Percentiles rank a stretch among this genome's conserved stretches.
These are phyloP conservation scores for Hermodice carunculata DNA, from an alignment of 2,888 invertebrate genomes.

Conservation along the genomic window DNA sequence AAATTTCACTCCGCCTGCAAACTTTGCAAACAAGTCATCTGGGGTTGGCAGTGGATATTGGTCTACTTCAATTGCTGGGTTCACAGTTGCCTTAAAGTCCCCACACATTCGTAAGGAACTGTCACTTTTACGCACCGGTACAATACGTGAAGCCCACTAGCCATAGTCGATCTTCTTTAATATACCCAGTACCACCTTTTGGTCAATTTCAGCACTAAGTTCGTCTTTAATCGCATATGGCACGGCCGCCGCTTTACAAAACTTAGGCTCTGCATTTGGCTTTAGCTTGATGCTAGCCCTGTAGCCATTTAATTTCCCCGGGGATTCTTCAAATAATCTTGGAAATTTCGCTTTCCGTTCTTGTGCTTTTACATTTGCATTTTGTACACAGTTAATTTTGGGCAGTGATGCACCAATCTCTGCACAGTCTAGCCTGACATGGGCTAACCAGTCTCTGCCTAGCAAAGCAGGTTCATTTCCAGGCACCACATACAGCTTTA, in stretches of 20 bases:
- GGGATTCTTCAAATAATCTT: not conserved
- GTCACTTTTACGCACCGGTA: conserved; percentile 3
- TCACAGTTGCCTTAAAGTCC: conserved; percentile 16
- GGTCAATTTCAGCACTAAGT: not conserved
- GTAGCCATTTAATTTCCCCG: not conserved
- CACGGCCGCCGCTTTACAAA: not conserved
- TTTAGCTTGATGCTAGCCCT: not conserved
- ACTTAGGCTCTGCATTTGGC: not conserved
- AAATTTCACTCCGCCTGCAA: conserved; percentile 1
- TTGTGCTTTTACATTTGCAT: not conserved
- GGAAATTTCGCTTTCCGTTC: not conserved
- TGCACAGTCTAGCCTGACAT: not conserved
- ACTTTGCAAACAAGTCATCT: conserved; percentile 7
- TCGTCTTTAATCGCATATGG: not conserved
- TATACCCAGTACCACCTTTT: not conserved
- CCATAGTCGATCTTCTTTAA: not conserved
- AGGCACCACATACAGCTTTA: not conserved
- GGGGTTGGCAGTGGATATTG: conserved; percentile 15
- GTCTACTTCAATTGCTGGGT: conserved; percentile 1
- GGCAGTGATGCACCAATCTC: not conserved
- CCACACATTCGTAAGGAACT: conserved; percentile 10
- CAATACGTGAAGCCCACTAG: conserved; percentile 18
- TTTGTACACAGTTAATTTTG: not conserved
- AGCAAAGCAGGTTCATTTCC: not conserved
- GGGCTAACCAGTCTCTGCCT: not conserved